Evolutionary conservation across 2,797 vertebrate species (phyloP).

Genomic region (Octomys mimax): DNA sequence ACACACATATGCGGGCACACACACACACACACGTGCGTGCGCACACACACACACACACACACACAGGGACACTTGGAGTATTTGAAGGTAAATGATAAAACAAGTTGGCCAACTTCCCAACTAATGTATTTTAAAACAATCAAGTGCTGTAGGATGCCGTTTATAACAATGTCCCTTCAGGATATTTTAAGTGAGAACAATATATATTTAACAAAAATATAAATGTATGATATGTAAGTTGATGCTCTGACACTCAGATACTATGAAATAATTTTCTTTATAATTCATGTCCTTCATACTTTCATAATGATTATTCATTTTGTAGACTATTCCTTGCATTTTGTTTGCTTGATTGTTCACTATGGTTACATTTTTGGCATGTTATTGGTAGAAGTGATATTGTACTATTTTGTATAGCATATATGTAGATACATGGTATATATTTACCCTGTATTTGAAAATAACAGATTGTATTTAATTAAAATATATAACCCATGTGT

Average conservation of each 20-base stretch:
- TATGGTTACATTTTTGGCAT: not conserved
- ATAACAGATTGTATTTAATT: not conserved
- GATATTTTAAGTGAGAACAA: not conserved
- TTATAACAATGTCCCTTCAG: not conserved
- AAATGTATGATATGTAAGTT: not conserved
- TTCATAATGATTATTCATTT: not conserved
- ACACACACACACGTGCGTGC: not conserved
- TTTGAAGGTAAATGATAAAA: not conserved
- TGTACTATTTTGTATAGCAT: not conserved
- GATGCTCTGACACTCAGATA: not conserved
- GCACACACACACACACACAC: not conserved
- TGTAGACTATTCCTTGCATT: not conserved
- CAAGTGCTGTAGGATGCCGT: not conserved
- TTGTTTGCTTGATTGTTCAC: not conserved
- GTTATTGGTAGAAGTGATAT: not conserved
- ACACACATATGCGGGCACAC: no score
- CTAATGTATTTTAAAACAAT: not conserved
- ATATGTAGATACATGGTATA: not conserved
- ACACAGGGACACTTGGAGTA: not conserved
- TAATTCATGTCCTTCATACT: not conserved
- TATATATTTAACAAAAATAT: not conserved
- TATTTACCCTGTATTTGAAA: not conserved
- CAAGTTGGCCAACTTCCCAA: not conserved
- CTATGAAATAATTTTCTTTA: not conserved
- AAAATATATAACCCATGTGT: not conserved